A percentile compares a stretch with the other conserved stretches of the same genome.
Conservation (phyloP, 1,140 invertebrate species). For the Drosophila bocki region DNA sequence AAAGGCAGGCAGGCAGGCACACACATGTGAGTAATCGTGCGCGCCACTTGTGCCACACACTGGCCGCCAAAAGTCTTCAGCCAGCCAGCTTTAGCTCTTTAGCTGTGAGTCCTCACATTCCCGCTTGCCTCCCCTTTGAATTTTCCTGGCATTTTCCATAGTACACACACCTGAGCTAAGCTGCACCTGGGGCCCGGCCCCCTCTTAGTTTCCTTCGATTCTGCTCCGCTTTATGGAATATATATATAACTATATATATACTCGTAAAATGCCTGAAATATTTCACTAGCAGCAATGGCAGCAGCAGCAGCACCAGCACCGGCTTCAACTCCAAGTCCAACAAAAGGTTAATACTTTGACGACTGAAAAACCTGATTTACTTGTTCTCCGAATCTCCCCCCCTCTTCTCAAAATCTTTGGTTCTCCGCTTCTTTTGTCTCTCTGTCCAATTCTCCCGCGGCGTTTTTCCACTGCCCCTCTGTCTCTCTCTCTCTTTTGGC, state of each 20-base stretch:
- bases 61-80: slow-evolving; percentile 54
- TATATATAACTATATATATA: slow-evolving; percentile 13
- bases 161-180: slow-evolving; percentile 37
- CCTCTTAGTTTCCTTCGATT: slow-evolving; percentile 26
- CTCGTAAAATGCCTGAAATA: slow-evolving; percentile 73
- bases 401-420: slow-evolving; percentile 2
- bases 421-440: slow-evolving; percentile 4
- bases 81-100: slow-evolving; percentile 15
- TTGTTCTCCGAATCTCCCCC: slow-evolving; percentile 54
- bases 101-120: neutral
- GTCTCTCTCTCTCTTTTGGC: slow-evolving; percentile 11
- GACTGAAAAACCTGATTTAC: slow-evolving; percentile 79
- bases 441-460: slow-evolving; percentile 21
- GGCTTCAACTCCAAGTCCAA: slow-evolving; percentile 34
- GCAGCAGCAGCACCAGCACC: slow-evolving; percentile 14
- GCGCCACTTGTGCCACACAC: slow-evolving; percentile 68
- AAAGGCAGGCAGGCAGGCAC: neutral
- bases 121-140: neutral
- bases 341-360: slow-evolving; percentile 80
- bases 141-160: slow-evolving; percentile 11
- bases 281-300: slow-evolving; percentile 56
- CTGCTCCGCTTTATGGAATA: slow-evolving; percentile 29
- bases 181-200: slow-evolving; percentile 7
- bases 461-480: slow-evolving; percentile 33
- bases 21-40: slow-evolving; percentile 69